phyloP scores from a whole-genome alignment of 2,888 invertebrate species.

The Rhogogaster chlorosoma region DNA sequence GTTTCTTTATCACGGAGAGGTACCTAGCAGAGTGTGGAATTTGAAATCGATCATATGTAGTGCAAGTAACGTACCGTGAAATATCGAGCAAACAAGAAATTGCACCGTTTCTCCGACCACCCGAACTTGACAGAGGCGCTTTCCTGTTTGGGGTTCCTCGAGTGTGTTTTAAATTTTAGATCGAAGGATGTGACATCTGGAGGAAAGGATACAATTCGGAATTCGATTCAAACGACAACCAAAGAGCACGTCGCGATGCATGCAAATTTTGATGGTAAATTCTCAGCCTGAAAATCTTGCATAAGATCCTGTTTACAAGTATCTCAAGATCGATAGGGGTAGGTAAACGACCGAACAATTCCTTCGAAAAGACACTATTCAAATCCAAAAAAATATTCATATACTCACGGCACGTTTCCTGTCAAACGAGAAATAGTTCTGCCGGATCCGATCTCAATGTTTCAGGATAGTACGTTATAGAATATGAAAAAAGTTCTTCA shows the following conservation, averaged over 20 bases:
- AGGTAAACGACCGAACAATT: slow-evolving; percentile 5
- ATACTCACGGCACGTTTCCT: neutral
- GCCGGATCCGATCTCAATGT: neutral
- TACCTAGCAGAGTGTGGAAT: slow-evolving; percentile 28
- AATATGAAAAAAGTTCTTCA: neutral
- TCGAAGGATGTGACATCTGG: slow-evolving; percentile 40
- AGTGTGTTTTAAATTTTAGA: slow-evolving; percentile 38
- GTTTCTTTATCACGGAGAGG: slow-evolving; percentile 7
- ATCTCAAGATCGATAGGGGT: slow-evolving; percentile 16
- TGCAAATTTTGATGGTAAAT: slow-evolving; percentile 35
- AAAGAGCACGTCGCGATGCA: slow-evolving; percentile 31
- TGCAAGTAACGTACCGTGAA: slow-evolving; percentile 27
- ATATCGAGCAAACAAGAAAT: slow-evolving; percentile 34
- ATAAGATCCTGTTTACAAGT: slow-evolving; percentile 37
- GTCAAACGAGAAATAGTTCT: neutral
- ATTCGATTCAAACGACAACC: slow-evolving; percentile 19
- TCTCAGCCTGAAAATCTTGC: slow-evolving; percentile 1
- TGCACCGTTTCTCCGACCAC: slow-evolving; percentile 12
- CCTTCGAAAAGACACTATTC: neutral
- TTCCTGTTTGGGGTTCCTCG: slow-evolving; percentile 34
- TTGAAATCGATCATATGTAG: slow-evolving; percentile 22
- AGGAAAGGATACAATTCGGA: slow-evolving; percentile 36
- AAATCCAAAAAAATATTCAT: slow-evolving; percentile 14
- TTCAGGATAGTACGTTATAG: neutral
- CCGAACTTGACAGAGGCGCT: slow-evolving; percentile 17